Conservation (phyloP, 2,113 vertebrate genomes). For the Dromaius novaehollandiae region DNA sequence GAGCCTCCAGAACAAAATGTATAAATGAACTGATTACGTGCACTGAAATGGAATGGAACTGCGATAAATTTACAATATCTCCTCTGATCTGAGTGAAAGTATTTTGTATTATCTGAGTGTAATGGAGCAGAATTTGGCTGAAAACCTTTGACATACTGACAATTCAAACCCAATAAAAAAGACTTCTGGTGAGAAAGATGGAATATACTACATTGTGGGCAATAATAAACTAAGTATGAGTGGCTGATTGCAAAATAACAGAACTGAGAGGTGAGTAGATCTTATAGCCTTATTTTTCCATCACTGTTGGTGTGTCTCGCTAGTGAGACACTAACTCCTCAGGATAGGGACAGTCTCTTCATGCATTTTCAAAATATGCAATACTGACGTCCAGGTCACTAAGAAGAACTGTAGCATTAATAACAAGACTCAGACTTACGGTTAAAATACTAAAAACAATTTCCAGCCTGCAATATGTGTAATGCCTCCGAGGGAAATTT, state of each 20-base stretch:
- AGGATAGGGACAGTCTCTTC: not conserved
- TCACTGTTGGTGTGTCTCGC: not conserved
- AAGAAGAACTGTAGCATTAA: not conserved
- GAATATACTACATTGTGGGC: not conserved
- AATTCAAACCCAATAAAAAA: not conserved
- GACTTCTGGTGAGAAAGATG: not conserved
- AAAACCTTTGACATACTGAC: not conserved
- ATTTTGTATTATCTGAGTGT: not conserved
- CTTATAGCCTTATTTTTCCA: not conserved
- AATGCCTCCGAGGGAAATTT: not conserved
- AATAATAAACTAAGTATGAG: rapidly evolving
- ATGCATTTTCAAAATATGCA: not conserved
- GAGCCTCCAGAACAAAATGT: not conserved
- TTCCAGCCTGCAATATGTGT: not conserved
- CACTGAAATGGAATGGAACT: not conserved
- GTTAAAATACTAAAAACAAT: not conserved
- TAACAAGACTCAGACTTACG: not conserved
- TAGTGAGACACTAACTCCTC: not conserved
- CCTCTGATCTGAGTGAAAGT: not conserved
- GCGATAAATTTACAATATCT: not conserved
- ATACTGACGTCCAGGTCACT: not conserved
- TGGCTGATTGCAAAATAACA: not conserved
- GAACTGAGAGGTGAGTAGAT: not conserved
- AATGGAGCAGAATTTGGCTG: not conserved
- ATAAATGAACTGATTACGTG: not conserved